These are phyloP conservation scores for Syrphus vitripennis DNA, from an alignment of 2,888 invertebrate genomes.

Conservation along the genomic window DNA sequence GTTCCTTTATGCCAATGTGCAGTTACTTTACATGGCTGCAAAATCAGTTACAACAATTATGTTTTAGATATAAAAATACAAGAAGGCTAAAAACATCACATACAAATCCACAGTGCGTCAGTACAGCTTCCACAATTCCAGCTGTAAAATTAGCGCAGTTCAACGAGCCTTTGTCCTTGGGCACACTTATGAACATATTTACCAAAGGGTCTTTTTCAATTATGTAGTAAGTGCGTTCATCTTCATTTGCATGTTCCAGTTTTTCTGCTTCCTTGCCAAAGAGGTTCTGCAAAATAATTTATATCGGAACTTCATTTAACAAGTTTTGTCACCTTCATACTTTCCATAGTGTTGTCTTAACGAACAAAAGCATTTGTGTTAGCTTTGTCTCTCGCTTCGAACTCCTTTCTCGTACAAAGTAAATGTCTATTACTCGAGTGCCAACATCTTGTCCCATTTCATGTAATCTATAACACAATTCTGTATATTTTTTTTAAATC, in stretches of 20 bases:
- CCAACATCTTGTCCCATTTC: slow-evolving; percentile 98
- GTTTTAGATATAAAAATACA: background rate
- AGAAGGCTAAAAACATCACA: slow-evolving; percentile 83
- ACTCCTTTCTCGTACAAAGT: slow-evolving; percentile 95
- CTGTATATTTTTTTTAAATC: slow-evolving; percentile 12
- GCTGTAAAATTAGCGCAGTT: slow-evolving; percentile 99
- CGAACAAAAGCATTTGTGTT: slow-evolving; percentile 95
- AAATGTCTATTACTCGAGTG: slow-evolving; percentile 93
- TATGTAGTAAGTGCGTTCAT: slow-evolving; percentile 98
- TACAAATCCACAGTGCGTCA: slow-evolving; percentile 97
- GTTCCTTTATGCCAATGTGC: slow-evolving; percentile 99
- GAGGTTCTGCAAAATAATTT: slow-evolving; percentile 85
- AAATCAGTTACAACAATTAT: background rate
- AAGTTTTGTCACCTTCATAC: slow-evolving; percentile 81
- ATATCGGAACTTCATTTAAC: no score
- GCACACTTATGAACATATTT: slow-evolving; percentile 98
- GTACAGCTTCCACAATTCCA: slow-evolving; percentile 97
- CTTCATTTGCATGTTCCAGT: slow-evolving; percentile 98
- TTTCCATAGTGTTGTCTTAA: slow-evolving; percentile 99
- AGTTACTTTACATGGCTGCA: slow-evolving; percentile 97
- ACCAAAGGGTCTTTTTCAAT: slow-evolving; percentile 99
- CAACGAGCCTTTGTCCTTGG: slow-evolving; percentile 97
- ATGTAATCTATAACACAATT: slow-evolving; percentile 86
- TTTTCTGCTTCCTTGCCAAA: slow-evolving; percentile 99
- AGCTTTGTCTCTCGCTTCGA: slow-evolving; percentile 97